Conservation (phyloP, 2,888 invertebrate species). For the Lycophotia porphyrea region DNA sequence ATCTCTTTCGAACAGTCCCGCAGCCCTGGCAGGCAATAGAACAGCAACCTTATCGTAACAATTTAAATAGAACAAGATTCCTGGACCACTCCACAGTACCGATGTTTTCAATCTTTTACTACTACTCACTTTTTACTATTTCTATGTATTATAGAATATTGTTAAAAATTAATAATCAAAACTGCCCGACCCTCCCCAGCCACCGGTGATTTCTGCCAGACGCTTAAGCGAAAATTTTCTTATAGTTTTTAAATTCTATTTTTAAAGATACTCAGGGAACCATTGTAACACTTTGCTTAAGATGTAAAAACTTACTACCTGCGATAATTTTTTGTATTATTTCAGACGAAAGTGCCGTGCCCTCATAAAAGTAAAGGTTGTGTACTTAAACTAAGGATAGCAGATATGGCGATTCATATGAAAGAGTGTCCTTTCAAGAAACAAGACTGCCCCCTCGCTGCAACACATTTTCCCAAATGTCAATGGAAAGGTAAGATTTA, state of each 20-base stretch:
- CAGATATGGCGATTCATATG: slow-evolving; percentile 9
- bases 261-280: background rate
- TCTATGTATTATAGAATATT: no score
- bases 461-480: slow-evolving; percentile 1
- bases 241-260: background rate
- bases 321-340: background rate
- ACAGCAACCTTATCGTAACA: background rate
- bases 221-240: background rate
- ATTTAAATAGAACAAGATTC: no score
- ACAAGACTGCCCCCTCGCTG: slow-evolving; percentile 6
- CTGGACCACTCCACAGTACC: no score
- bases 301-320: background rate
- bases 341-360: slow-evolving; percentile 3
- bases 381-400: background rate
- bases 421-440: slow-evolving; percentile 22
- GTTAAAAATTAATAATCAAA: background rate
- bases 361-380: slow-evolving; percentile 7
- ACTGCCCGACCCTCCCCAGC: background rate
- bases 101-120: no score
- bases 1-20: no score
- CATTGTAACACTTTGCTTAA: background rate
- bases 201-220: background rate
- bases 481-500: slow-evolving; percentile 17
- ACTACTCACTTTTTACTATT: background rate
- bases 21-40: no score